Base-by-base conservation (phyloP, 1,140 invertebrate species). In the Zaprionus lachaisei region DNA sequence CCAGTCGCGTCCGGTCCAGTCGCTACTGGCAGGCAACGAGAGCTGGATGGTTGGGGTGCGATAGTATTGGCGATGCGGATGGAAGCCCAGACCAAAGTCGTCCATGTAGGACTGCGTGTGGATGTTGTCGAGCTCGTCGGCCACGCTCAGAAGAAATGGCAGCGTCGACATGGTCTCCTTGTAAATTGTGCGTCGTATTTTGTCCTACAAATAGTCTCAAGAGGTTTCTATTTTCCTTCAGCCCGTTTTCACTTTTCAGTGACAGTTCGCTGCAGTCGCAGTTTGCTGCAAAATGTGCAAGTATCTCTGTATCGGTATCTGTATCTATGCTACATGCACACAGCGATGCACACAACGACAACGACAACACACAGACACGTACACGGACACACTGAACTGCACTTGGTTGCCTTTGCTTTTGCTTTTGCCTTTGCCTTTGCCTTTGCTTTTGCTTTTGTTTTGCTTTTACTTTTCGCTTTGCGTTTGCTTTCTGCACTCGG, bases 111-210 rank as follows among this genome's bases (percentile, higher is more conserved):
- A 89, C 56, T 92, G 92, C 7, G 89, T 91, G 51, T 92, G 85
- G 38, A 92, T 81, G 77, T 92, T 92, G 82, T 92, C 92, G 74
- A 92, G 81, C 79, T 92, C 92, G 77, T 92, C 92, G 75, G 92
- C 92, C 20, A 92, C 91, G 72, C 92, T 92, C 60, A 92, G 61
- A 34, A 92, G 72, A 47, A 92, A 92, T 56, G 92, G 92, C 38
- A 92, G 61, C 71, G 92, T 92, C 81, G 92, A 92, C 92, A 92
- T 92, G 55, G 75, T 92, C 15, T 64, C 56, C 26, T 60, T 79
- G 54, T 31, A 65, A 58, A 67, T 72, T 74, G 54, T 76, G 67
- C 67, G 66, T 60, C 66, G 66, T 66, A 64, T 68, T 49, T 67
- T 68, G 34, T 17, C 11, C 15, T 24, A 15, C 15, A 56, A 37